Evolutionary conservation across 2,113 vertebrate species (phyloP), one percentile per base, ranked within the genome.

Genomic region (Donacobius atricapilla): DNA sequence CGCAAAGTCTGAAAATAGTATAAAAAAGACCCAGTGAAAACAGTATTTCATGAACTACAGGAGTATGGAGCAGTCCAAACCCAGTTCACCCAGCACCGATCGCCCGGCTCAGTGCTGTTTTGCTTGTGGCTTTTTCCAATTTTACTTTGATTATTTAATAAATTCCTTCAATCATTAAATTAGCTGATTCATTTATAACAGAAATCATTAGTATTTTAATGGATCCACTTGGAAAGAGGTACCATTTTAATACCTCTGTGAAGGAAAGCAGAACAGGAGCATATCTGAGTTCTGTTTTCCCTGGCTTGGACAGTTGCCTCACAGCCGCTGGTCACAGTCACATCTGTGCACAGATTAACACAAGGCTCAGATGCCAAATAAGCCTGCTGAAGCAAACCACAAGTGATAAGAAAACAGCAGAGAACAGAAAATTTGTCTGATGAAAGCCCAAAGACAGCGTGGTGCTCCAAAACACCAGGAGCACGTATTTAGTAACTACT

Each of bases 401-500:
- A 1, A 63, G 35, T 14, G 31, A 5, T 16, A 39, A 31, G 22
- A 71, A 50, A 90, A 33, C 3, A 87, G 71, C 54, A 95, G 27
- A 81, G 61, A 57, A 57, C 23, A 86, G 23, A 19, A 22, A 21
- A 63, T 31, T 15, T 9, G 28, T 9, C 54, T 73, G 83, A 39
- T 16, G 56, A 37, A 35, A 89, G 64, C 54, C 58, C 48, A 9
- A 42, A 56, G 80, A 28, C 40, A 64, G 56, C 18, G 23, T 7
- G 58, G 20, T 6, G 14, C 37, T 40, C 56, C 3, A 4, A 21
- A 72, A 35, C 45, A 54, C 8, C 78, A 76, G 40, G 35, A 73
- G 31, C 20, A 4, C 0, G 0, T 3, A 7, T 19, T 39, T 20
- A 37, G 42, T 11, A 31, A 50, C 66, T 11, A 5, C 12, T 12